phyloP scores from a whole-genome alignment of 2,113 vertebrate genomes.

The Pundamilia nyererei region DNA sequence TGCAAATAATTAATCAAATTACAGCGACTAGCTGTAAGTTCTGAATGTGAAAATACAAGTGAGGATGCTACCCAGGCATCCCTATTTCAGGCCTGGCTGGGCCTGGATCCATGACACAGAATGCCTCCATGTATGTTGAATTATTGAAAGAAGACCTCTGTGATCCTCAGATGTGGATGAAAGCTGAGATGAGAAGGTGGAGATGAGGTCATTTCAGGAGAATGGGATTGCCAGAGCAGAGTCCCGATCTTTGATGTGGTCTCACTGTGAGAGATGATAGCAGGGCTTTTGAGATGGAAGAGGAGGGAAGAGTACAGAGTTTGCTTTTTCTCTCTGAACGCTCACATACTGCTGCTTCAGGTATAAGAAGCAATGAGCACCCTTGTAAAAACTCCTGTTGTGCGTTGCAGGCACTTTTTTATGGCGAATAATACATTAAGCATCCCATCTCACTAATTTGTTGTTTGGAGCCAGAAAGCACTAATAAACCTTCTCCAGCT shows the following conservation, averaged over 20 bases:
- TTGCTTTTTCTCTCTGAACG: neutral
- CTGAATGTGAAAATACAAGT: neutral
- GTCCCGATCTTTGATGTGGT: constrained; percentile 46
- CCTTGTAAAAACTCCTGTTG: neutral
- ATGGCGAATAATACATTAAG: neutral
- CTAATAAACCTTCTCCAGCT: neutral
- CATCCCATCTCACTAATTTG: constrained; percentile 1
- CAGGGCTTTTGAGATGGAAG: neutral
- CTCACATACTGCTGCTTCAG: neutral
- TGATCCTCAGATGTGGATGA: constrained; percentile 48
- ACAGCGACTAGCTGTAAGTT: neutral
- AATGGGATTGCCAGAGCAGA: neutral
- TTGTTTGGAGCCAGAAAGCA: neutral
- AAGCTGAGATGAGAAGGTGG: constrained; percentile 34
- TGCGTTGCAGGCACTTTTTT: neutral
- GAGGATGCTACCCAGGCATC: neutral
- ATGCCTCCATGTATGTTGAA: neutral
- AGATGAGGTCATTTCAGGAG: constrained; percentile 24
- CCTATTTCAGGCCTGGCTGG: neutral
- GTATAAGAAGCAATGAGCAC: neutral
- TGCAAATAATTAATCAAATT: neutral
- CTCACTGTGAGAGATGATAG: constrained; percentile 18
- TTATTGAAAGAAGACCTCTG: constrained; percentile 30
- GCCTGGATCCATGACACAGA: neutral
- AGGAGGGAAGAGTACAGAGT: neutral